Base-by-base conservation (phyloP, 2,888 invertebrate species). In the Agriopis aurantiaria region DNA sequence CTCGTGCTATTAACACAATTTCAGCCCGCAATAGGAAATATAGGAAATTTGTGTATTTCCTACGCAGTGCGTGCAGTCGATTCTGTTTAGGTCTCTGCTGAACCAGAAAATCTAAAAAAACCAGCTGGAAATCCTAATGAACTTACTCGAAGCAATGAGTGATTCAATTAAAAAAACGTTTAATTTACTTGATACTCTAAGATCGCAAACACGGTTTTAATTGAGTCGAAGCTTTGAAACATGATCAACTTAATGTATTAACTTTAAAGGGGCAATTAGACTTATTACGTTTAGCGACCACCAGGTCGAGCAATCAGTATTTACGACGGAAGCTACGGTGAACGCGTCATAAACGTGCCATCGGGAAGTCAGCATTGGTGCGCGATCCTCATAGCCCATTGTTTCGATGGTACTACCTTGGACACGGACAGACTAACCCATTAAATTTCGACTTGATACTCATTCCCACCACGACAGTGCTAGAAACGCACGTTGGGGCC, bases 231-330 rank as follows among this genome's bases (percentile, higher is more conserved):
- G 79, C 83, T 85, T 83, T 79, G 82, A 81, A 87, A 87, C 85
- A 86, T 90, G 88, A 91, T 92, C 90, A 91, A 85, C 80, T 85
- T 91, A 91, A 91, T 92, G 88, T 85, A 91, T 91, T 89, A 88
- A 87, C 83, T 88, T 92, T 87, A 91, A 91, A 88, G 88, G 86
- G 88, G 89, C 92, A 90, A 93, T 92, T 91, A 91, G 86, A 80
- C 84, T 85, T 90, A 91, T 90, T 90, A 87, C 82, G 82, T 87
- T 87, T 80, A 77, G 86, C 78, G 82, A 83, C 81, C 86, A 86
- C 84, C 62, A 62, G 86, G 87, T 83, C 83, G 84, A 82, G 85
- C 90, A 89, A 92, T 92, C 89, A 88, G 88, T 90, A 90, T 91
- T 91, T 91, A 92, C 88, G 87, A 85, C 86, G 83, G 87, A 83